Evolutionary conservation across 2,797 vertebrate species (phyloP).

Genomic region (Smutsia temminckii): DNA sequence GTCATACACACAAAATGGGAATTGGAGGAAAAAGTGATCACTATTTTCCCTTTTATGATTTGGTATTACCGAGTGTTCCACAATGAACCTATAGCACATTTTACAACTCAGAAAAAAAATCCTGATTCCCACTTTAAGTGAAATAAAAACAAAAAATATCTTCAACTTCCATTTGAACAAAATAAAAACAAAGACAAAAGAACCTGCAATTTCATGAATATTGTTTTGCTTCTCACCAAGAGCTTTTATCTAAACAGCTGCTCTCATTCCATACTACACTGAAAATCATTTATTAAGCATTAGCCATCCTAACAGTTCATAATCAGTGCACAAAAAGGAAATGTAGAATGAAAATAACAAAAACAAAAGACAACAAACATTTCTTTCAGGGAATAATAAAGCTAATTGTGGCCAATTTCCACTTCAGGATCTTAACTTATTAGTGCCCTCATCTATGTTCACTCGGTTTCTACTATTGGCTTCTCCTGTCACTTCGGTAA

Average conservation of each 20-base stretch:
- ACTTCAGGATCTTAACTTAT: background rate
- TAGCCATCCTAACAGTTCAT: background rate
- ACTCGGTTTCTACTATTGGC: background rate
- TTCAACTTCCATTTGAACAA: background rate
- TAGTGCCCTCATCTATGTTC: background rate
- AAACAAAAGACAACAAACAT: background rate
- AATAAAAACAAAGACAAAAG: background rate
- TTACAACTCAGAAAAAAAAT: background rate
- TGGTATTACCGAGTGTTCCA: background rate
- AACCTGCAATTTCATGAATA: background rate
- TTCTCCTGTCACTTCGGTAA: background rate
- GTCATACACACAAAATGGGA: background rate
- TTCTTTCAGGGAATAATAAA: background rate
- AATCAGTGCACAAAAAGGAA: background rate
- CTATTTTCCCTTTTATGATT: background rate
- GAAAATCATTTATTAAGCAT: background rate
- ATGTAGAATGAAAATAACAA: background rate
- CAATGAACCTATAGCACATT: background rate
- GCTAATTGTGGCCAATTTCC: background rate
- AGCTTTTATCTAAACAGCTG: background rate
- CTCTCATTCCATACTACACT: background rate
- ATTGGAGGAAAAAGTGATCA: background rate
- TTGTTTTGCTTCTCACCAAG: background rate
- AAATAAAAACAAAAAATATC: background rate
- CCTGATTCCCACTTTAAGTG: background rate